These are phyloP conservation scores for Siniperca chuatsi DNA, from an alignment of 2,113 vertebrate species.

Conservation along the genomic window DNA sequence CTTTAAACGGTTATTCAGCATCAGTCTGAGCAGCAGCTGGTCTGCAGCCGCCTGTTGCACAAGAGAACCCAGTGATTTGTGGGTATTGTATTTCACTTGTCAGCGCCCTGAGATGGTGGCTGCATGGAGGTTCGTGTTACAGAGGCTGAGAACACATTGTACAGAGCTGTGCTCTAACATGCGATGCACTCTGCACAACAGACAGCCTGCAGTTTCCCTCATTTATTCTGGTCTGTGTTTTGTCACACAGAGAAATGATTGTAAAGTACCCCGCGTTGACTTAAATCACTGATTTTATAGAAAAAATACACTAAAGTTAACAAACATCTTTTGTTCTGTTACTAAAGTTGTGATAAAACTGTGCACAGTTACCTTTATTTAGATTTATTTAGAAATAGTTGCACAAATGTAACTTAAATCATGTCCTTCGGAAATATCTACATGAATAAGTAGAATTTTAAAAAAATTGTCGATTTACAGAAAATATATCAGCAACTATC, in stretches of 20 bases:
- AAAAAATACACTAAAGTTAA: not conserved
- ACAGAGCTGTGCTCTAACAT: conserved; percentile 15
- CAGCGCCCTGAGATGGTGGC: conserved; percentile 42
- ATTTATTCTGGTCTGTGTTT: not conserved
- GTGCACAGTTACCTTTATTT: not conserved
- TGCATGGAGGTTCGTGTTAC: conserved; percentile 49
- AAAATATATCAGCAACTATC: too few relatives aligned
- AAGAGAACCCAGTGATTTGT: conserved; percentile 48
- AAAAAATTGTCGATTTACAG: not conserved
- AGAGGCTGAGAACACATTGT: conserved; percentile 47
- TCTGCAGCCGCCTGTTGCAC: conserved; percentile 20
- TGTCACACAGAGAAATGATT: not conserved
- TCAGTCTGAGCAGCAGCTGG: conserved; percentile 18
- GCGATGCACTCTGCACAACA: not conserved
- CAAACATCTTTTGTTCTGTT: not conserved
- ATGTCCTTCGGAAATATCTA: too few relatives aligned
- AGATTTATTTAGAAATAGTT: not conserved
- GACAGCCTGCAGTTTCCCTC: not conserved
- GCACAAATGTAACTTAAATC: not conserved
- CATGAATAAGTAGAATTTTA: not conserved
- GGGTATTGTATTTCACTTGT: conserved; percentile 63
- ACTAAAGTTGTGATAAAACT: not conserved
- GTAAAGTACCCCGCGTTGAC: not conserved
- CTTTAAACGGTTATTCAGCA: not conserved
- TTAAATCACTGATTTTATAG: not conserved